Conservation (phyloP, 1,140 invertebrate genomes). For the Campoletis sonorensis region DNA sequence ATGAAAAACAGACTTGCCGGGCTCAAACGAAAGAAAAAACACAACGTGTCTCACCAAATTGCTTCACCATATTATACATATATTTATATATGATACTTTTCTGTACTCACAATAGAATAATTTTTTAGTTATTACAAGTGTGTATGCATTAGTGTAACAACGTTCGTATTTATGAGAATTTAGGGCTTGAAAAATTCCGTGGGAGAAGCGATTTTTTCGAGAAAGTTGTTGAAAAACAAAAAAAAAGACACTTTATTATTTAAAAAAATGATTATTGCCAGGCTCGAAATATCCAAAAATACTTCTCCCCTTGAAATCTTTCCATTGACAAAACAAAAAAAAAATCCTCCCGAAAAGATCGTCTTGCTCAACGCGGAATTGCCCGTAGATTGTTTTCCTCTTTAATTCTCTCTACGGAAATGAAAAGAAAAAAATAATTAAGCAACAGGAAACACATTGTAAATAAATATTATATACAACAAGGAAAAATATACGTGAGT, state of each 20-base stretch:
- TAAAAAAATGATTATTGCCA: neutral
- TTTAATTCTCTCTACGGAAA: constrained; percentile 23
- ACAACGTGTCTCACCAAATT: constrained; percentile 44
- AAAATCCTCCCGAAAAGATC: neutral
- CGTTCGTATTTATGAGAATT: constrained; percentile 55
- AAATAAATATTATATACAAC: constrained; percentile 51
- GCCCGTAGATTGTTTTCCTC: constrained; percentile 33
- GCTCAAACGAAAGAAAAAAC: neutral
- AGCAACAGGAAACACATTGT: constrained; percentile 43
- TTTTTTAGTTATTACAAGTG: constrained; percentile 44
- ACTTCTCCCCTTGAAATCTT: neutral
- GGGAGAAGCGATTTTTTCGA: neutral
- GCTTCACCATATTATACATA: constrained; percentile 8
- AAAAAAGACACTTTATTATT: neutral
- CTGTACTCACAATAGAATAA: constrained; percentile 47
- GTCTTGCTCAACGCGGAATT: neutral
- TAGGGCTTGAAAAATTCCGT: neutral
- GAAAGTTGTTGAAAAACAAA: neutral
- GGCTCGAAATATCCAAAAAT: too few relatives aligned
- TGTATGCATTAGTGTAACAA: constrained; percentile 51
- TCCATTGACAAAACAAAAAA: neutral
- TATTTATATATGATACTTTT: constrained; percentile 36
- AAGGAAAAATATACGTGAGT: constrained; percentile 59
- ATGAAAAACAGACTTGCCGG: neutral
- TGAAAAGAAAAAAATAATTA: neutral